Percentiles rank a stretch among this genome's conserved stretches.
These are phyloP conservation scores for Poeciliopsis retropinna DNA, from an alignment of 2,113 vertebrate genomes.

Conservation along the genomic window DNA sequence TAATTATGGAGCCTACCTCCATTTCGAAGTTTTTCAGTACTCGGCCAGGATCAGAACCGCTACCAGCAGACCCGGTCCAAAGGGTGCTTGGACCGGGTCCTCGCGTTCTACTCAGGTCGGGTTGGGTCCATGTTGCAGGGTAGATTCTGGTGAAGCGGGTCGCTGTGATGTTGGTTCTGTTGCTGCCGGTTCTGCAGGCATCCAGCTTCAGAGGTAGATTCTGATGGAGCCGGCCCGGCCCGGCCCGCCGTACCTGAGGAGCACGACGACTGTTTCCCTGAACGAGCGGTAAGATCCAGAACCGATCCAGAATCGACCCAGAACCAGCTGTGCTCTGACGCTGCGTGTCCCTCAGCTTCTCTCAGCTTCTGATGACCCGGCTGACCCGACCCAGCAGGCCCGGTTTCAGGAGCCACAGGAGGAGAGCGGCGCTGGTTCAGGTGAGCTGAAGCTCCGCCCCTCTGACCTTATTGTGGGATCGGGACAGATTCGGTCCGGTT, in stretches of 20 bases:
- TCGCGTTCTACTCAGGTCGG: too few species aligned
- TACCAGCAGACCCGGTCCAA: too few species aligned
- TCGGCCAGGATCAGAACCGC: too few species aligned
- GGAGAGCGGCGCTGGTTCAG: background rate
- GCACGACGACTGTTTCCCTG: conserved; percentile 88
- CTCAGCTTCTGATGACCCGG: conserved; percentile 31
- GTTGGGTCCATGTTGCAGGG: too few species aligned
- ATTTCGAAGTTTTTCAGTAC: too few species aligned
- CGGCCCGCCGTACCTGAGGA: conserved; percentile 84
- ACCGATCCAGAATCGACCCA: background rate
- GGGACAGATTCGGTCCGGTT: too few species aligned
- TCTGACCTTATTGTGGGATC: too few species aligned
- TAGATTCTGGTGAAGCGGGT: too few species aligned
- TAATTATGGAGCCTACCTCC: too few species aligned
- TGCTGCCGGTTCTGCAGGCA: background rate
- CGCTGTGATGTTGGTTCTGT: background rate
- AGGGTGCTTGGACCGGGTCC: too few species aligned
- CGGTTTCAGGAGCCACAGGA: background rate
- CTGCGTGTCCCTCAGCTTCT: conserved; percentile 44
- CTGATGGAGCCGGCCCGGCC: conserved; percentile 83
- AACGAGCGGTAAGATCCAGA: conserved; percentile 88
- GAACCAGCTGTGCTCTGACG: background rate
- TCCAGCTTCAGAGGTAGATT: background rate
- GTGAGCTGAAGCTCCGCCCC: conserved; percentile 16
- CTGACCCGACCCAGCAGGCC: background rate